Evolutionary conservation across 1,140 invertebrate genomes (phyloP), one percentile per base, ranked within the genome.

Genomic region (Hermetia illucens): DNA sequence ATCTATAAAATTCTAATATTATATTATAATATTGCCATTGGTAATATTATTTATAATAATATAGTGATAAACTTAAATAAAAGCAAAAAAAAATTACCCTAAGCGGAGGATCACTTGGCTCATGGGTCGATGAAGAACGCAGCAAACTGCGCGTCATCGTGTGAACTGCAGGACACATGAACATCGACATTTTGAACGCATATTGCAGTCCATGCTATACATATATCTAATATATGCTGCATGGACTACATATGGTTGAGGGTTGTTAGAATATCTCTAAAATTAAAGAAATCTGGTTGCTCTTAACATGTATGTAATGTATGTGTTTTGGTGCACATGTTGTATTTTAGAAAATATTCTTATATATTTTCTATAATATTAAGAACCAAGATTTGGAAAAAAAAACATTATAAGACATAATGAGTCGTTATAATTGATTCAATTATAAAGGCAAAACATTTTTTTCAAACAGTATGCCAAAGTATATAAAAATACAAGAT

Each of bases 111-210:
- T 79, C 74, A 74, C 74, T 79, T 64, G 74, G 73, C 68, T 78
- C 73, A 66, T 68, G 70, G 61, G 63, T 79, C 75, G 75, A 79
- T 79, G 77, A 82, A 81, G 72, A 79, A 75, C 75, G 76, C 73
- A 78, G 76, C 71, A 69, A 79, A 74, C 63, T 78, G 75, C 74
- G 75, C 66, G 67, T 72, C 64, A 63, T 69, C 67, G 65, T 78
- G 75, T 75, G 72, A 81, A 79, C 70, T 80, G 77, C 76, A 79
- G 73, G 65, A 77, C 71, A 74, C 71, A 73, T 72, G 75, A 80
- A 70, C 75, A 77, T 75, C 70, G 73, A 79, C 66, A 68, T 68
- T 73, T 79, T 68, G 75, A 82, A 80, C 73, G 77, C 75, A 78
- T 61, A 76, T 77, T 70, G 74, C 72, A 55, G 24, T 27, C 24